These are phyloP conservation scores for Coleophora flavipennella DNA, from an alignment of 2,888 invertebrate species.

Conservation along the genomic window DNA sequence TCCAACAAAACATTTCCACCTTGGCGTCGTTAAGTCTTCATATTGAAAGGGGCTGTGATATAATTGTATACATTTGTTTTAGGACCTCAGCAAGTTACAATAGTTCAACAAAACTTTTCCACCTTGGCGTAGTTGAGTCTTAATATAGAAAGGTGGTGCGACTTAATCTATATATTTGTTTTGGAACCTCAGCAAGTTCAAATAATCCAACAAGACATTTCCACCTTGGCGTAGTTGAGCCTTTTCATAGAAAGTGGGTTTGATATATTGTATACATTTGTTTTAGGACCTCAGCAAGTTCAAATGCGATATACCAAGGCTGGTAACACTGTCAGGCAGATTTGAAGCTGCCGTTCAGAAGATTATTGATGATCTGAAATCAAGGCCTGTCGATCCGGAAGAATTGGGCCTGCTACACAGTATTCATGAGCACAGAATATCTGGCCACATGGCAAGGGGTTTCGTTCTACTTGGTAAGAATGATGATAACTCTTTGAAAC, in stretches of 20 bases:
- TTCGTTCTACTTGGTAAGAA: not conserved
- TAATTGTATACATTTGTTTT: slow-evolving; percentile 1
- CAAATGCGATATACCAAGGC: slow-evolving; percentile 34
- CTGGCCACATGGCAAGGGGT: slow-evolving; percentile 50
- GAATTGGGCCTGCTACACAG: slow-evolving; percentile 46
- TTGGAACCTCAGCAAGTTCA: too few species aligned
- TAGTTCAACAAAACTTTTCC: too few species aligned
- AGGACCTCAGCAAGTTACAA: slow-evolving; percentile 36
- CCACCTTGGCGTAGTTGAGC: too few species aligned
- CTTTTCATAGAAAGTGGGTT: too few species aligned
- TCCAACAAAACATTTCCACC: too few species aligned
- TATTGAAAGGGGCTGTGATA: too few species aligned
- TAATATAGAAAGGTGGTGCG: too few species aligned
- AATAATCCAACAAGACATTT: too few species aligned
- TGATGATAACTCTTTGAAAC: not conserved
- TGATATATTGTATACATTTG: too few species aligned
- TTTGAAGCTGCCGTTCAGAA: slow-evolving; percentile 32
- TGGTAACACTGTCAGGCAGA: slow-evolving; percentile 44
- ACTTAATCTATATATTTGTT: too few species aligned
- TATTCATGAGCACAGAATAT: slow-evolving; percentile 32
- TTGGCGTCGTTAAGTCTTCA: too few species aligned
- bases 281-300: slow-evolving; percentile 34
- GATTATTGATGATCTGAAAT: slow-evolving; percentile 36
- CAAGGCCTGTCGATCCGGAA: slow-evolving; percentile 42
- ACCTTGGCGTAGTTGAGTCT: too few species aligned